These are phyloP conservation scores for Phania funesta DNA, from an alignment of 2,888 invertebrate genomes.

Conservation along the genomic window DNA sequence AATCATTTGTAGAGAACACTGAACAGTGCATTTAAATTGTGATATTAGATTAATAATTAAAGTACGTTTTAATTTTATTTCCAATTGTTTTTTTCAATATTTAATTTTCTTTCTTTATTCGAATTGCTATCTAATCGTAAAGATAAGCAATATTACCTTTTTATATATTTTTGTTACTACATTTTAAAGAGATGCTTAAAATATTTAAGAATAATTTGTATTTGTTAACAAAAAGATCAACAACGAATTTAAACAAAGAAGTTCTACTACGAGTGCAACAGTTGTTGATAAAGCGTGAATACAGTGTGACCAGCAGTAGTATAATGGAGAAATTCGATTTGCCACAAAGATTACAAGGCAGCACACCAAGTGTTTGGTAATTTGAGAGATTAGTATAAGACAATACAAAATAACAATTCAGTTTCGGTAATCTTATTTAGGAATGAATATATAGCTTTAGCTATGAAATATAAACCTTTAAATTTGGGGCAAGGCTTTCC, in stretches of 20 bases:
- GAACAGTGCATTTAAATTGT: too few species aligned
- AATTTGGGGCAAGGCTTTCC: slow-evolving; percentile 98
- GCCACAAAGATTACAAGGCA: slow-evolving; percentile 79
- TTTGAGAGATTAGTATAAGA: background rate
- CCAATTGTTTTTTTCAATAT: too few species aligned
- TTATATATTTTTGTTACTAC: slow-evolving; percentile 18
- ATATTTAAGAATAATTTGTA: slow-evolving; percentile 60
- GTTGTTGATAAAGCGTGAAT: slow-evolving; percentile 33
- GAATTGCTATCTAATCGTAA: too few species aligned
- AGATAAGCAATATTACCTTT: too few species aligned
- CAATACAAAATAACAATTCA: background rate
- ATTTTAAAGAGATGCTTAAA: slow-evolving; percentile 72
- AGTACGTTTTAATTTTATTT: too few species aligned
- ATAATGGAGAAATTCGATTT: slow-evolving; percentile 79
- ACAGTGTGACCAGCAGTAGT: slow-evolving; percentile 1
- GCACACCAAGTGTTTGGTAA: slow-evolving; percentile 79
- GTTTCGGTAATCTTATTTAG: slow-evolving; percentile 81
- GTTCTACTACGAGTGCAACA: slow-evolving; percentile 38
- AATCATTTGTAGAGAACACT: too few species aligned
- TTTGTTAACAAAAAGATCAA: slow-evolving; percentile 38
- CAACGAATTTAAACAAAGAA: slow-evolving; percentile 13
- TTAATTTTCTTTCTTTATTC: too few species aligned
- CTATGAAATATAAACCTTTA: slow-evolving; percentile 90
- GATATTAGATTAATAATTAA: too few species aligned
- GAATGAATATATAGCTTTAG: slow-evolving; percentile 94